These are phyloP conservation scores for Calyptommatus sinebrachiatus DNA, from an alignment of 2,113 vertebrate species.

Conservation along the genomic window DNA sequence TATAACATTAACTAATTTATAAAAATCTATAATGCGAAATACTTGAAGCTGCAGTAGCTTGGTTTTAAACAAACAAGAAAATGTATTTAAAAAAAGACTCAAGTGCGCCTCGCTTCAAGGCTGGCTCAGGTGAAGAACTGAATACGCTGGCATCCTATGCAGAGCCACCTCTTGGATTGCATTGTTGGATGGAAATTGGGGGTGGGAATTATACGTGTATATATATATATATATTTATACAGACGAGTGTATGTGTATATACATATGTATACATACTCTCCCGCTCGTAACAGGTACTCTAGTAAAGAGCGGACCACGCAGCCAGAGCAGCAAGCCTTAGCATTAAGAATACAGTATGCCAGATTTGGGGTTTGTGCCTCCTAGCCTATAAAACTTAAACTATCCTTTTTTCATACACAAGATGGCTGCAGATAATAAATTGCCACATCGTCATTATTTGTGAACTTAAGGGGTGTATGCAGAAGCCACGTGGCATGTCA, in stretches of 20 bases:
- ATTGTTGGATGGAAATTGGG: conserved; percentile 76
- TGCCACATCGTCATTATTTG: conserved; percentile 1
- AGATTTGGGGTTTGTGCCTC: conserved; percentile 77
- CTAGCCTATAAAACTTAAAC: conserved; percentile 74
- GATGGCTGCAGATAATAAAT: conserved; percentile 5
- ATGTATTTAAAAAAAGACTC: conserved; percentile 85
- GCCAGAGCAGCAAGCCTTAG: conserved; percentile 88
- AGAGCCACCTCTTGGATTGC: conserved; percentile 80
- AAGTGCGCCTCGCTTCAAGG: conserved; percentile 80
- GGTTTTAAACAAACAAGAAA: conserved; percentile 84
- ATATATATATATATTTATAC: conserved; percentile 68
- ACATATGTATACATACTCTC: conserved; percentile 64
- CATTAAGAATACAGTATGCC: conserved; percentile 80
- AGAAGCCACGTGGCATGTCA: not conserved
- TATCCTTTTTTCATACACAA: conserved; percentile 58
- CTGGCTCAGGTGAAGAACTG: conserved; percentile 79
- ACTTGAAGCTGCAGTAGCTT: conserved; percentile 99
- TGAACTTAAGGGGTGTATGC: not conserved
- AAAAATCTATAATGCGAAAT: conserved; percentile 99
- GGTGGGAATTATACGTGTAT: conserved; percentile 69
- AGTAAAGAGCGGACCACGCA: conserved; percentile 72
- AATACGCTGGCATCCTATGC: conserved; percentile 78
- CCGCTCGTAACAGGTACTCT: conserved; percentile 77
- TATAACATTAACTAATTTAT: conserved; percentile 99
- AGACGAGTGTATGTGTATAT: conserved; percentile 60